These are phyloP conservation scores for Drosophila novamexicana DNA, from an alignment of 1,140 invertebrate genomes.

Conservation along the genomic window DNA sequence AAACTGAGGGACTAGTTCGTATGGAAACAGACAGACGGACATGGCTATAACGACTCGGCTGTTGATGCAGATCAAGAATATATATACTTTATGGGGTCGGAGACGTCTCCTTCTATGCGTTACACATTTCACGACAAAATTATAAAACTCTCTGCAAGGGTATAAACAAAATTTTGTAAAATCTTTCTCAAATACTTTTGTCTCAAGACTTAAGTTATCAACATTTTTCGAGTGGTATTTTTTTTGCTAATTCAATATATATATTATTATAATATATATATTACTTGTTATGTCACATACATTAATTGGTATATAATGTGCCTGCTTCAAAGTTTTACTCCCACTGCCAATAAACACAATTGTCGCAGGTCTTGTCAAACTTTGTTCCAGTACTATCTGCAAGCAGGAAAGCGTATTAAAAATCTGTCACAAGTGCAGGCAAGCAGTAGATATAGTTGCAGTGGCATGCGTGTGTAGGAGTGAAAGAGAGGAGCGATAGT, in stretches of 20 bases:
- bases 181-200: too few species aligned
- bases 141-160: too few species aligned
- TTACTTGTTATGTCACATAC: background rate
- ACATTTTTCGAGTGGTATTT: background rate
- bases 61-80: too few species aligned
- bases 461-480: constrained; percentile 14
- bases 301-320: background rate
- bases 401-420: constrained; percentile 66
- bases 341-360: constrained; percentile 8
- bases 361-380: background rate
- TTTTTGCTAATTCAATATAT: background rate
- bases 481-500: background rate
- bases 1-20: too few species aligned
- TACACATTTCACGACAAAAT: too few species aligned
- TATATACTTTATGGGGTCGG: too few species aligned
- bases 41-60: too few species aligned
- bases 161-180: too few species aligned
- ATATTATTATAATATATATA: background rate
- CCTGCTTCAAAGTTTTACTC: background rate
- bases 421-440: constrained; percentile 53
- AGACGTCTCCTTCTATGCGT: too few species aligned
- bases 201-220: too few species aligned
- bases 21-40: too few species aligned
- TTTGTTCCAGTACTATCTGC: constrained; percentile 10
- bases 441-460: constrained; percentile 30